Base-by-base conservation (phyloP, 2,888 invertebrate genomes). In the Agonopterix heracliana region DNA sequence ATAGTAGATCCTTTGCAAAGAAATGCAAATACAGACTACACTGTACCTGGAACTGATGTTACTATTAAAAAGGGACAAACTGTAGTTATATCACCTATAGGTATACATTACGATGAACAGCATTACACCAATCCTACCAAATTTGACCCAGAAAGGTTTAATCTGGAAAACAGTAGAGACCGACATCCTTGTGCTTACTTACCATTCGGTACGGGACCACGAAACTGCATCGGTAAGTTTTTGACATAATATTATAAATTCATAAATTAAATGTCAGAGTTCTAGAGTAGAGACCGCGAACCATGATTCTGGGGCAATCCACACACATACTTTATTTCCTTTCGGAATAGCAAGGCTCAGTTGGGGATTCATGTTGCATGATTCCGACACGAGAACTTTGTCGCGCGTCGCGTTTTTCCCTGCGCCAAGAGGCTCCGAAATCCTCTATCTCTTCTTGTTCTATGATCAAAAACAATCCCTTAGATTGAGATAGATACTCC, bases 41-140 rank as follows among this genome's bases (percentile, higher is more conserved):
- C 53, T 9, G 54, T 82, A 11, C 78, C 79, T 0, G 71, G 63
- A 9, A 71, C 73, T 7, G 56, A 73, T 34, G 44, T 75, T 0
- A 61, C 56, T 1, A 56, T 78, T 8, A 63, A 70, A 17, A 66
- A 71, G 48, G 71, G 65, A 1, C 52, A 59, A 3, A 54, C 57
- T 9, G 59, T 78, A 9, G 26, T 66, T 1, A 54, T 81, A 7
- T 68, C 78, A 1, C 63, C 70, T 43, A 50, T 52, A 14, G 71
- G 68, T 10, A 59, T 81, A 34, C 82, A 83, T 55, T 64, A 67
- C 35, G 82, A 85, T 57, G 68, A 74, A n/a, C 61, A 68, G n/a
- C 73, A 78, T 57, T 86, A 71, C 41, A 56, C 64, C 0, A 47
- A 67, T 11, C 63, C 68, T 2, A 53, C 60, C 3, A 35, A 55